A percentile compares a stretch with the other conserved stretches of the same genome.
Evolutionary conservation across 2,888 invertebrate species (phyloP).

Genomic region (Troides helena): DNA sequence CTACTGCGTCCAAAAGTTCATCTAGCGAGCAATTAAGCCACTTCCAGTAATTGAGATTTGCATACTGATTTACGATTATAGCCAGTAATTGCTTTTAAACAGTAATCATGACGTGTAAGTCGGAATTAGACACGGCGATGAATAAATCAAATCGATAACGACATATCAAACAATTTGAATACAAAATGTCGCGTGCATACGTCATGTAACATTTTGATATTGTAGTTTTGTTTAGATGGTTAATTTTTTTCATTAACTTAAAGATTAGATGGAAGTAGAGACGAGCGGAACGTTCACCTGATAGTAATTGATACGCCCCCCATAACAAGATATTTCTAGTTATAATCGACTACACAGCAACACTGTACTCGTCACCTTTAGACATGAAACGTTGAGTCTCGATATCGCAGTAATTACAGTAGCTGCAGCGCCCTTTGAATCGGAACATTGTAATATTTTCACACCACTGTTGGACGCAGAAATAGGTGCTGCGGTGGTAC

Average conservation of each 20-base stretch:
- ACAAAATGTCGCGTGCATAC: conserved; percentile 2
- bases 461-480: too few relatives aligned
- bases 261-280: too few relatives aligned
- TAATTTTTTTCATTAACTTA: neutral
- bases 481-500: too few relatives aligned
- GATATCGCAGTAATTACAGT: too few relatives aligned
- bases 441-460: too few relatives aligned
- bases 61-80: conserved; percentile 71
- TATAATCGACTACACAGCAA: too few relatives aligned
- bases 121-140: conserved; percentile 1
- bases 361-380: too few relatives aligned
- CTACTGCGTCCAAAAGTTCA: conserved; percentile 58
- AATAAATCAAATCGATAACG: conserved; percentile 8
- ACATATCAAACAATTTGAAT: conserved; percentile 8
- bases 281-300: too few relatives aligned
- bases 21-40: conserved; percentile 66
- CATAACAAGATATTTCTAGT: too few relatives aligned
- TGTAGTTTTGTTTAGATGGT: neutral
- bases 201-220: neutral
- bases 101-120: conserved; percentile 19
- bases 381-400: too few relatives aligned
- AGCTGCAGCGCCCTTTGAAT: too few relatives aligned
- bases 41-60: conserved; percentile 66
- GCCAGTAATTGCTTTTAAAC: conserved; percentile 31
- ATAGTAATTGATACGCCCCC: too few relatives aligned